phyloP scores from a whole-genome alignment of 2,888 invertebrate genomes.

The Lydus trimaculatus region DNA sequence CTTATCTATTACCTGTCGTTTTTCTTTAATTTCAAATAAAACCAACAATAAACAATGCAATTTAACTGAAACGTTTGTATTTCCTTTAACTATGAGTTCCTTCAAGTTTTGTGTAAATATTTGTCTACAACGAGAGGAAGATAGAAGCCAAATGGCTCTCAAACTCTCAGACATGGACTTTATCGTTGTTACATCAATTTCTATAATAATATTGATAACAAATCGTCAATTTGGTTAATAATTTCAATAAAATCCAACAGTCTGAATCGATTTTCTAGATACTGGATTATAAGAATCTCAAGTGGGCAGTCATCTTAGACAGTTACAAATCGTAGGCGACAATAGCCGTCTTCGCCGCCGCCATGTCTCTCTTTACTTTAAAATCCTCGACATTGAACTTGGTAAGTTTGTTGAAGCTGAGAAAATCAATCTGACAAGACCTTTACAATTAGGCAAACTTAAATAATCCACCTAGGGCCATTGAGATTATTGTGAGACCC shows the following conservation, averaged over 20 bases:
- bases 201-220: neutral
- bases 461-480: neutral
- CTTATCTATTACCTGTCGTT: too few relatives aligned
- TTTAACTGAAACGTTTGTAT: constrained; percentile 25
- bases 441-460: neutral
- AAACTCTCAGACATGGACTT: constrained; percentile 29
- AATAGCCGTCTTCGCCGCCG: too few relatives aligned
- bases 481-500: too few relatives aligned
- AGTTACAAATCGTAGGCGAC: too few relatives aligned
- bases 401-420: too few relatives aligned
- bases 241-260: too few relatives aligned
- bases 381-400: neutral
- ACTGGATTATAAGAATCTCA: too few relatives aligned
- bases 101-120: constrained; percentile 41
- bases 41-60: neutral
- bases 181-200: constrained; percentile 28
- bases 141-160: constrained; percentile 40
- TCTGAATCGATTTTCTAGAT: too few relatives aligned
- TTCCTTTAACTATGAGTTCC: constrained; percentile 40
- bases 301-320: too few relatives aligned
- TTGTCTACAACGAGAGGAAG: constrained; percentile 22
- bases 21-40: too few relatives aligned
- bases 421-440: too few relatives aligned
- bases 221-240: too few relatives aligned
- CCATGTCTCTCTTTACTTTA: neutral